Evolutionary conservation across 2,113 vertebrate species (phyloP).

Genomic region (Corythornis vintsioides): DNA sequence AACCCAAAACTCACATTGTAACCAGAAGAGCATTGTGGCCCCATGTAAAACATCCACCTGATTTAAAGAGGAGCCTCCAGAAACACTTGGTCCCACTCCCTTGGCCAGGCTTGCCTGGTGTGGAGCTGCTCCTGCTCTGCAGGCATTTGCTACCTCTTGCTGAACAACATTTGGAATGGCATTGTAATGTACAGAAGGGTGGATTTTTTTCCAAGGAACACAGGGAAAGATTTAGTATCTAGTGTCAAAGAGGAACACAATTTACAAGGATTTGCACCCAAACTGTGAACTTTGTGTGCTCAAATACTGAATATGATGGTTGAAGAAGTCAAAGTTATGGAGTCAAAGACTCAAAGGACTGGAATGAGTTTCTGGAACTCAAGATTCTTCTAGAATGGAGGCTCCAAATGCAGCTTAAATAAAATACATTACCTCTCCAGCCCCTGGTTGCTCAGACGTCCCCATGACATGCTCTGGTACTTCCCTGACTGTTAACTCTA

Average conservation of each 20-base stretch:
- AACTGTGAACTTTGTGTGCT: rapidly evolving
- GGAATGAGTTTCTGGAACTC: neutral
- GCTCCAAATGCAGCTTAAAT: rapidly evolving
- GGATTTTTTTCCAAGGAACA: neutral
- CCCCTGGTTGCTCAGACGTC: neutral
- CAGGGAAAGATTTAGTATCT: neutral
- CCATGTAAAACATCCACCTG: rapidly evolving
- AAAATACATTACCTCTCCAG: neutral
- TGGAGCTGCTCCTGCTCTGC: neutral
- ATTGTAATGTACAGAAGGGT: neutral
- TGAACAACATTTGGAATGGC: neutral
- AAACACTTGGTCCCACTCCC: neutral
- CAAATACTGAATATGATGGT: neutral
- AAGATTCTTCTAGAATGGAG: rapidly evolving
- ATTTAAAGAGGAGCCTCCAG: neutral
- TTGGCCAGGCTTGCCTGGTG: neutral
- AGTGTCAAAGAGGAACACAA: neutral
- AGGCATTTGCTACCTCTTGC: neutral
- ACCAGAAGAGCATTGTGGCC: neutral
- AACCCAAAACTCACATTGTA: rapidly evolving
- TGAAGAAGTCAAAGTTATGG: neutral
- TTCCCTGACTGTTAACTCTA: neutral
- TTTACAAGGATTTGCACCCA: neutral
- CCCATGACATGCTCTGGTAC: neutral
- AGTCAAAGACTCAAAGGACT: neutral